Conservation (phyloP, 2,888 invertebrate species). For the Callyntrura sp. region DNA sequence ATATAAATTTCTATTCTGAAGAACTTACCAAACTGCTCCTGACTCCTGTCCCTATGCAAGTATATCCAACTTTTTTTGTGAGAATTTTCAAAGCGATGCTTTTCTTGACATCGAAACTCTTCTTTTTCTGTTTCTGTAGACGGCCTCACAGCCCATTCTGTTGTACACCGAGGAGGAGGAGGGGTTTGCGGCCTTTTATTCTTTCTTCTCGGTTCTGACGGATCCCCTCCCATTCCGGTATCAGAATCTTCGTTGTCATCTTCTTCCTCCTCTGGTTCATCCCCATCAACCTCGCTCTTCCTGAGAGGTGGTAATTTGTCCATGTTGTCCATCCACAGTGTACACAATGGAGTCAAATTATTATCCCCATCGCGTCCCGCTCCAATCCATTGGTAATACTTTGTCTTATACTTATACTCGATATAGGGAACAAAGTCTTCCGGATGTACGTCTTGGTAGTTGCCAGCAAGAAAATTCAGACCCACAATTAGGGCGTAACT, state of each 20-base stretch:
- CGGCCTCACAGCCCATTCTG: slow-evolving; percentile 93
- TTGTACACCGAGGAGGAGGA: slow-evolving; percentile 89
- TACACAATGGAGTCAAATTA: slow-evolving; percentile 81
- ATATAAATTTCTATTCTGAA: too few relatives aligned
- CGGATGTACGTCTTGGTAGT: slow-evolving; percentile 90
- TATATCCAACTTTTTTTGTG: slow-evolving; percentile 98
- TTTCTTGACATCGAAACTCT: slow-evolving; percentile 90
- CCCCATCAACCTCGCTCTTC: slow-evolving; percentile 83
- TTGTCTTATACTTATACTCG: slow-evolving; percentile 92
- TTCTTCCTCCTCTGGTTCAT: slow-evolving; percentile 84
- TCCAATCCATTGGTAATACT: slow-evolving; percentile 96
- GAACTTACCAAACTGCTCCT: slow-evolving; percentile 88
- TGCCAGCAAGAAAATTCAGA: slow-evolving; percentile 93
- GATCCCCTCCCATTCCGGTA: slow-evolving; percentile 77
- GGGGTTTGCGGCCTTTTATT: slow-evolving; percentile 84
- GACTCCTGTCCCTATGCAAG: slow-evolving; percentile 91
- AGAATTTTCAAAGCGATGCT: slow-evolving; percentile 93
- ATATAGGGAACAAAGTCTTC: slow-evolving; percentile 96
- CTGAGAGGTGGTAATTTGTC: slow-evolving; percentile 82
- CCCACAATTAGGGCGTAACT: slow-evolving; percentile 91
- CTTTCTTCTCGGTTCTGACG: slow-evolving; percentile 62
- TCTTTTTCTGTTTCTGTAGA: slow-evolving; percentile 92
- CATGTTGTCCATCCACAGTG: slow-evolving; percentile 83
- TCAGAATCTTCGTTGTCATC: slow-evolving; percentile 85
- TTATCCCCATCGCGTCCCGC: slow-evolving; percentile 91